phyloP scores from a whole-genome alignment of 1,140 invertebrate genomes.

The Brachionus angularis region DNA sequence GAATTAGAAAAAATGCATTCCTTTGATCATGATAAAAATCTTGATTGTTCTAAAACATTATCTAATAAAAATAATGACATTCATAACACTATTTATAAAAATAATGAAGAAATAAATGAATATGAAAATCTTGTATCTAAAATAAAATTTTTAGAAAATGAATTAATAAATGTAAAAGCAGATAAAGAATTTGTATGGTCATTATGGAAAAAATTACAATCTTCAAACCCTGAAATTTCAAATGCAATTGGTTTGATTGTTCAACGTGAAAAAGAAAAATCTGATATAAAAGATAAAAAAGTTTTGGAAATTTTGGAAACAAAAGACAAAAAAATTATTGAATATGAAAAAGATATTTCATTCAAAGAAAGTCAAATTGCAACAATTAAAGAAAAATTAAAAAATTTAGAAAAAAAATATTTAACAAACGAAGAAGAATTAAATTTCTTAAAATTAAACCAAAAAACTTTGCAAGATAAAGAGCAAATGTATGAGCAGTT shows the following conservation, averaged over 20 bases:
- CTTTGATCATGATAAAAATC: too few relatives aligned
- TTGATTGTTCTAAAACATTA: too few relatives aligned
- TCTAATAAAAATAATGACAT: too few relatives aligned
- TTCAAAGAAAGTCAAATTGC: constrained; percentile 49
- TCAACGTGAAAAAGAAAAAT: constrained; percentile 56
- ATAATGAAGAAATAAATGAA: too few relatives aligned
- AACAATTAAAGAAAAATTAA: constrained; percentile 48
- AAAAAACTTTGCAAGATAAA: not conserved
- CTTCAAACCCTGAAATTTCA: constrained; percentile 55
- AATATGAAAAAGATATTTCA: constrained; percentile 50
- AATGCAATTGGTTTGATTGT: constrained; percentile 54
- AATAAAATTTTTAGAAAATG: constrained; percentile 22
- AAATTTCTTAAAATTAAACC: constrained; percentile 10
- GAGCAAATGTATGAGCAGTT: constrained; percentile 36
- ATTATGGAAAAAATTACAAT: constrained; percentile 56
- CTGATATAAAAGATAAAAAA: constrained; percentile 53
- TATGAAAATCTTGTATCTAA: too few relatives aligned
- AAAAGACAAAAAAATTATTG: constrained; percentile 55
- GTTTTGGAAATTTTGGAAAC: constrained; percentile 54
- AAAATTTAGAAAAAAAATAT: not conserved
- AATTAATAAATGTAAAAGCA: constrained; percentile 47
- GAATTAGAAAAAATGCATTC: too few relatives aligned
- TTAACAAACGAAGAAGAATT: not conserved
- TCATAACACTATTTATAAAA: too few relatives aligned
- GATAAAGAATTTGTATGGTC: constrained; percentile 60